phyloP scores from a whole-genome alignment of 2,113 vertebrate genomes.

The Nymphicus hollandicus region DNA sequence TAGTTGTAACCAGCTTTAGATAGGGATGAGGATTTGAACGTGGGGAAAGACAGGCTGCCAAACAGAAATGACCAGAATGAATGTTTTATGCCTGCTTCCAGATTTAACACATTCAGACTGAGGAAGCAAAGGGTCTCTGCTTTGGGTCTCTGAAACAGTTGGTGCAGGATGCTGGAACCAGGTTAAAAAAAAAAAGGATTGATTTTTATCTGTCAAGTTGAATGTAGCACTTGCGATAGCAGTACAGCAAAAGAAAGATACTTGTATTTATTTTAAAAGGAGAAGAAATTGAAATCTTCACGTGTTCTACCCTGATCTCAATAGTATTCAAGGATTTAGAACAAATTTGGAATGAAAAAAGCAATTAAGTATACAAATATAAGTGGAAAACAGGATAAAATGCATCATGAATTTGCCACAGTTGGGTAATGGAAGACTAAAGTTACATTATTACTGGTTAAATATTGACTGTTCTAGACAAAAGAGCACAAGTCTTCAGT shows the following conservation, averaged over 20 bases:
- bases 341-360: not conserved
- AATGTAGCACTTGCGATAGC: not conserved
- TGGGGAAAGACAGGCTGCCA: not conserved
- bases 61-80: not conserved
- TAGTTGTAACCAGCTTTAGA: not conserved
- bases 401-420: not conserved
- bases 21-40: not conserved
- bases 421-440: slow-evolving; percentile 29
- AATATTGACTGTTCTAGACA: not conserved
- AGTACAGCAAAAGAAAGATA: not conserved
- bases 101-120: not conserved
- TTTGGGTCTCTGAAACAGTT: not conserved
- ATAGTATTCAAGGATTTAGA: not conserved
- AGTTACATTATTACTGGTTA: not conserved
- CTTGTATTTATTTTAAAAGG: not conserved
- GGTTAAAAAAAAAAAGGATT: not conserved
- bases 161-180: not conserved
- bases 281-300: not conserved
- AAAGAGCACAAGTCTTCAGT: not conserved
- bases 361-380: not conserved
- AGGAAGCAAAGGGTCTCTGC: not conserved
- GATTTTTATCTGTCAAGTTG: not conserved
- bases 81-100: not conserved
- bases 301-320: not conserved
- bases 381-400: slow-evolving; percentile 46